Evolutionary conservation across 1,140 invertebrate species (phyloP).

Genomic region (Mactra quadrangularis): DNA sequence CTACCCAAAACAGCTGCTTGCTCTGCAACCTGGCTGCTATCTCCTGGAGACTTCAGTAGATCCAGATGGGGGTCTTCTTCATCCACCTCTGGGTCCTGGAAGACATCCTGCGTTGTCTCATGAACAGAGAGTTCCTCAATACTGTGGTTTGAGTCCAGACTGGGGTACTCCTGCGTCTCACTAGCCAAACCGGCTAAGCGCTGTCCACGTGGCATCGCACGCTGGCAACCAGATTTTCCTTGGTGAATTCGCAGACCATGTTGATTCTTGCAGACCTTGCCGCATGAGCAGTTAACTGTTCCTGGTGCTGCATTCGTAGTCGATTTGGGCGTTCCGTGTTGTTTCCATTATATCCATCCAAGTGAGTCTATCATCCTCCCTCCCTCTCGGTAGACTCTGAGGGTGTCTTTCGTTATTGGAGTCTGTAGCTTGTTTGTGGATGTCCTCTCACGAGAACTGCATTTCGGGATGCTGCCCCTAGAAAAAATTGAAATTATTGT

Average conservation of each 20-base stretch:
- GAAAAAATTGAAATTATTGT: no score
- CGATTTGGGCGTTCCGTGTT: constrained; percentile 1
- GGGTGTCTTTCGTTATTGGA: no score
- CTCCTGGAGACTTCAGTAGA: constrained; percentile 11
- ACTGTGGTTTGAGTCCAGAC: constrained; percentile 37
- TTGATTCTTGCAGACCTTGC: constrained; percentile 30
- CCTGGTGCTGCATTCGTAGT: constrained; percentile 7
- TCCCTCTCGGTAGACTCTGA: no score
- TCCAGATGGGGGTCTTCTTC: constrained; percentile 32
- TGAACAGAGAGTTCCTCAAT: constrained; percentile 35
- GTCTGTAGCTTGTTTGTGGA: no score
- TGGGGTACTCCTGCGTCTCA: constrained; percentile 54
- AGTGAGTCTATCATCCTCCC: no score
- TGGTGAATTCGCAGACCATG: constrained; percentile 32
- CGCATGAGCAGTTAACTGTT: background rate
- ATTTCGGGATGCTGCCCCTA: no score
- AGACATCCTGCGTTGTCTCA: constrained; percentile 25
- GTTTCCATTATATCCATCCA: no score
- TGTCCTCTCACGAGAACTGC: no score
- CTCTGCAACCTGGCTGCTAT: background rate
- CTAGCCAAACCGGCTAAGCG: constrained; percentile 16
- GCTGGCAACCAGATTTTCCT: constrained; percentile 28
- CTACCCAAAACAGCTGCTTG: constrained; percentile 33
- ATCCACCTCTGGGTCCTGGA: constrained; percentile 18
- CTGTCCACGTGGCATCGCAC: constrained; percentile 22